A percentile compares a stretch with the other conserved stretches of the same genome.
phyloP scores from a whole-genome alignment of 2,888 invertebrate species.

The Ypsolopha sequella region DNA sequence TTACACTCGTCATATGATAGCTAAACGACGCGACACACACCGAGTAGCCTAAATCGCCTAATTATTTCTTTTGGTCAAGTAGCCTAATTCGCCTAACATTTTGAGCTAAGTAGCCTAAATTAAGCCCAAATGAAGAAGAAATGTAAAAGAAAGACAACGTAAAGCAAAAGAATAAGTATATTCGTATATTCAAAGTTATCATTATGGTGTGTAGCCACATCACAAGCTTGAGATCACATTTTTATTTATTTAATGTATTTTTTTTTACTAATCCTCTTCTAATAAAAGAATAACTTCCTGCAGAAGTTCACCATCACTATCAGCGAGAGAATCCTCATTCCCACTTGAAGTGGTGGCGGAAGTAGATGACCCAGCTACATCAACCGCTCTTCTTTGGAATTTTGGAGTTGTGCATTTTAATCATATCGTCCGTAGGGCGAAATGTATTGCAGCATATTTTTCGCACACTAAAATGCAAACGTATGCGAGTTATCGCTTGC shows the following conservation, averaged over 20 bases:
- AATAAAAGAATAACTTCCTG: neutral
- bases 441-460: constrained; percentile 4
- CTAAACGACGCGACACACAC: neutral
- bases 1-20: neutral
- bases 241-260: neutral
- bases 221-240: no score
- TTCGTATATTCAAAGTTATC: no score
- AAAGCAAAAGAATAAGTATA: no score
- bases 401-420: constrained; percentile 4
- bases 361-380: neutral
- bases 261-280: neutral
- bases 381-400: no score
- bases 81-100: neutral
- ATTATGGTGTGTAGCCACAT: no score
- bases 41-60: constrained; percentile 1
- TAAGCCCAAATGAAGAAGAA: neutral
- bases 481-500: constrained; percentile 1
- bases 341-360: neutral
- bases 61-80: neutral
- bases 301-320: neutral
- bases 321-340: neutral
- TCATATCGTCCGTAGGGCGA: constrained; percentile 4
- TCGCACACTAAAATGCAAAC: constrained; percentile 1
- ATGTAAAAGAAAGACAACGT: no score
- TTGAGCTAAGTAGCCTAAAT: neutral